A percentile compares a stretch with the other conserved stretches of the same genome.
Conservation (phyloP, 64 coral and sea anemone species). For the Trachythela sp. region DNA sequence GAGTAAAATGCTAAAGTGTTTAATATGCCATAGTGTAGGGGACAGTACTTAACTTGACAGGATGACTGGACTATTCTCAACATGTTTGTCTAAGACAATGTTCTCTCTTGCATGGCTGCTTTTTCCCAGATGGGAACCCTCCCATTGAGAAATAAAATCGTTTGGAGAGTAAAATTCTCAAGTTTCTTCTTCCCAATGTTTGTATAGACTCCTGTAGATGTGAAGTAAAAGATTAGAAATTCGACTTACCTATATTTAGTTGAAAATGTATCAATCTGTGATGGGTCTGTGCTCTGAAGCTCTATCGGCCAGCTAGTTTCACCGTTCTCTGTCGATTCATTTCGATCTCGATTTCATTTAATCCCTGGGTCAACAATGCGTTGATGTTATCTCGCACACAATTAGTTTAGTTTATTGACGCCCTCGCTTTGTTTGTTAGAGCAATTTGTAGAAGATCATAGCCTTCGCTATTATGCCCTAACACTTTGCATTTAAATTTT, state of each 20-base stretch:
- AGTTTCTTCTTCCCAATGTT: too few relatives aligned
- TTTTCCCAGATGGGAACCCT: too few relatives aligned
- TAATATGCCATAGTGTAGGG: too few relatives aligned
- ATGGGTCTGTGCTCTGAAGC: background rate
- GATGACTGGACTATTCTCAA: too few relatives aligned
- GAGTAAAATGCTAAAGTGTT: too few relatives aligned
- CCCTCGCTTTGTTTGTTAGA: background rate
- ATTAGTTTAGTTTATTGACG: background rate
- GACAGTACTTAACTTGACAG: too few relatives aligned
- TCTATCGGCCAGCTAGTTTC: background rate
- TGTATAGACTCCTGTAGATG: too few relatives aligned
- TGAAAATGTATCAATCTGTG: background rate
- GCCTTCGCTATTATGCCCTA: background rate
- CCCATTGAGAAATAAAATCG: too few relatives aligned
- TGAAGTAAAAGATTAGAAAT: too few relatives aligned
- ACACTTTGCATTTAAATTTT: background rate
- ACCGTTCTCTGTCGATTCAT: background rate
- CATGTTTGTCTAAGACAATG: too few relatives aligned
- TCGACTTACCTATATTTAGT: background rate
- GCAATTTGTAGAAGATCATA: background rate
- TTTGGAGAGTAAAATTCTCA: too few relatives aligned
- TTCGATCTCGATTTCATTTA: background rate
- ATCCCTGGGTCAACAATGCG: background rate
- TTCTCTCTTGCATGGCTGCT: too few relatives aligned
- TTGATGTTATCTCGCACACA: background rate